Percentiles rank a stretch among this genome's conserved stretches.
These are phyloP conservation scores for Eriocheir sinensis DNA, from an alignment of 1,140 invertebrate species.

Conservation along the genomic window DNA sequence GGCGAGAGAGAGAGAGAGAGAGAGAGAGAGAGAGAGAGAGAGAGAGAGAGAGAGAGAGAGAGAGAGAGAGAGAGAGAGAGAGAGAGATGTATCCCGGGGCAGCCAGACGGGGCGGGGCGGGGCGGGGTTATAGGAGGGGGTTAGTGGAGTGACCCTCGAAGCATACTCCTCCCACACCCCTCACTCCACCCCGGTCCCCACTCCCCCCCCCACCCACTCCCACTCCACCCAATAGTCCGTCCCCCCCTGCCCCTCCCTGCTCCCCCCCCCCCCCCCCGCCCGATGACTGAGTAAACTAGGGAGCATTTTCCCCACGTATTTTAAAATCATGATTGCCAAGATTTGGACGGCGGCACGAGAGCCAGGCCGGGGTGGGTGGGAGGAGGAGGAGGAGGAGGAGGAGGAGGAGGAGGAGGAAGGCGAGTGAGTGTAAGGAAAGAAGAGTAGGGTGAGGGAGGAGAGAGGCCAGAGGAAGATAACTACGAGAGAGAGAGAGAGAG, in stretches of 20 bases:
- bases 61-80: background rate
- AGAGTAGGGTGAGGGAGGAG: background rate
- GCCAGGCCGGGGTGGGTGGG: background rate
- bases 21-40: conserved; percentile 23
- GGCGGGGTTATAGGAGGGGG: background rate
- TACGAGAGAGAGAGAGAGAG: background rate
- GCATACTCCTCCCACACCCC: background rate
- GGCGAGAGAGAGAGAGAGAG: background rate
- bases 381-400: background rate
- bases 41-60: conserved; percentile 36
- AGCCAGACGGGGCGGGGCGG: background rate
- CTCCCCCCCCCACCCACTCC: background rate
- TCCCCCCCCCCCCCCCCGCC: background rate
- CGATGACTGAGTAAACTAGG: conserved; percentile 65
- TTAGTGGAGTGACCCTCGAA: background rate
- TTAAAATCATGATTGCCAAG: conserved; percentile 77
- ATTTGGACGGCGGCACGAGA: conserved; percentile 72
- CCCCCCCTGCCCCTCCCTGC: background rate
- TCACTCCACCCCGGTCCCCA: background rate
- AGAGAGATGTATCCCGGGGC: conserved; percentile 52
- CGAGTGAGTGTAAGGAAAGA: background rate
- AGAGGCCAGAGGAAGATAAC: background rate
- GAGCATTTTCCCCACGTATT: conserved; percentile 70
- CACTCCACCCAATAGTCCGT: background rate
- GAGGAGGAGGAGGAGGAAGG: background rate